Percentiles rank a stretch among this genome's conserved stretches.
These are phyloP conservation scores for silkworm (Bombyx mori) DNA, from an alignment of 1,140 invertebrate genomes.

Conservation along the genomic window DNA sequence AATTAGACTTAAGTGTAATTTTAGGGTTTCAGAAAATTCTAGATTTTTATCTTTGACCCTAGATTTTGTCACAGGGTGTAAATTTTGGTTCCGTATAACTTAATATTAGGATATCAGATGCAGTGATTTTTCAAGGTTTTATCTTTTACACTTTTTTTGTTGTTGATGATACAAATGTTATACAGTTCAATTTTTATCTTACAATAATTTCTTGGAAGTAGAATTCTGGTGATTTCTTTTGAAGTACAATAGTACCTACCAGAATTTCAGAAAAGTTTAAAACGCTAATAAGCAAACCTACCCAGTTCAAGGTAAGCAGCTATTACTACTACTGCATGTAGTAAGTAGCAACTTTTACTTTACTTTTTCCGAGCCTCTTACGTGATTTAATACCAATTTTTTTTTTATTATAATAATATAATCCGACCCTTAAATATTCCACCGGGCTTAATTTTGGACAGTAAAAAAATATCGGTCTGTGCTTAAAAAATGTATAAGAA, in stretches of 20 bases:
- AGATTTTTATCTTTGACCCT: slow-evolving; percentile 61
- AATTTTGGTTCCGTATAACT: slow-evolving; percentile 29
- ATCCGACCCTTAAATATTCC: no score
- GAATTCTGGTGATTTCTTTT: neutral
- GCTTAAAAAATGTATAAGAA: no score
- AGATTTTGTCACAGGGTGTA: slow-evolving; percentile 65
- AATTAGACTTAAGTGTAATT: slow-evolving; percentile 51
- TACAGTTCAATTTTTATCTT: neutral
- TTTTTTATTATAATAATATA: no score
- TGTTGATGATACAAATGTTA: neutral
- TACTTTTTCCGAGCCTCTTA: no score
- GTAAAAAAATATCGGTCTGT: no score
- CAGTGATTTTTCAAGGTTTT: neutral
- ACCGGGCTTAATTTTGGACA: no score
- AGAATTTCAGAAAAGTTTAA: no score
- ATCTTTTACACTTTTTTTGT: neutral
- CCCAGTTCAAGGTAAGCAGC: neutral
- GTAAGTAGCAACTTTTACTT: no score
- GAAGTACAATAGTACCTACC: slow-evolving; percentile 2
- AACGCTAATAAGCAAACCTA: no score
- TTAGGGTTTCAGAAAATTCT: slow-evolving; percentile 52
- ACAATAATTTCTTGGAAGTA: neutral
- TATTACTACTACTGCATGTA: neutral
- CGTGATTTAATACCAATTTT: no score
- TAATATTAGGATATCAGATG: neutral